Base-by-base conservation (phyloP, 2,888 invertebrate species). In the Bursaphelenchus okinawaensis region DNA sequence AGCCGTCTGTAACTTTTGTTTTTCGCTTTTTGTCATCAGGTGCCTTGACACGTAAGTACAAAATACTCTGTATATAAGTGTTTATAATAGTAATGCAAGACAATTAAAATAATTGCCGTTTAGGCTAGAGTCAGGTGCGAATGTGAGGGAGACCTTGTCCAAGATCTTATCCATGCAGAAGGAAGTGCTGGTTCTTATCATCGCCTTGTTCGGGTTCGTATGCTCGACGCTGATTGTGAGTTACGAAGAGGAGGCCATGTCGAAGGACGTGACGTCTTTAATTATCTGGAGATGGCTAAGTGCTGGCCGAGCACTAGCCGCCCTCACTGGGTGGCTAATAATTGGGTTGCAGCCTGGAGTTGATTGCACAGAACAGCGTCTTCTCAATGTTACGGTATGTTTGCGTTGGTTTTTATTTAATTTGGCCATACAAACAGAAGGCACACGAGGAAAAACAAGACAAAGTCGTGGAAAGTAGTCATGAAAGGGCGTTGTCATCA, bases 11-110 rank as follows among this genome's bases (percentile, higher is more conserved):
- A 71, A 74, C 52, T 54, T 74, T 51, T 65, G 65, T 22, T 67
- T 66, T 50, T 60, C 63, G 0, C 28, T 71, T 22, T 60, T 59
- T 27, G 67, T 69, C 12, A 55, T 71, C 28, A 55, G 62, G 20
- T 70, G 74, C 26, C 50, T 71, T 22, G 71, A 71, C 67, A 63
- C 70, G 71, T 71, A 27, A 51, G 67, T 63, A 8, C 20, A 19
- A 29, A 24, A 9, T 16, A 24, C n/a, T 58, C 31, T 26, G 22
- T 66, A n/a, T 20, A 52, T 16, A 55, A 62, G 65, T 20, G 52
- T 50, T 64, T 64, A 31, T 19, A 20, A 59, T 55, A 22, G n/a
- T n/a, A n/a, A n/a, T n/a, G n/a, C n/a, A n/a, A n/a, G n/a, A n/a
- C n/a, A n/a, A n/a, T n/a, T n/a, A n/a, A 67, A 61, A 52, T 63